Conservation (phyloP, 2,888 invertebrate species). For the Agelastica alni region DNA sequence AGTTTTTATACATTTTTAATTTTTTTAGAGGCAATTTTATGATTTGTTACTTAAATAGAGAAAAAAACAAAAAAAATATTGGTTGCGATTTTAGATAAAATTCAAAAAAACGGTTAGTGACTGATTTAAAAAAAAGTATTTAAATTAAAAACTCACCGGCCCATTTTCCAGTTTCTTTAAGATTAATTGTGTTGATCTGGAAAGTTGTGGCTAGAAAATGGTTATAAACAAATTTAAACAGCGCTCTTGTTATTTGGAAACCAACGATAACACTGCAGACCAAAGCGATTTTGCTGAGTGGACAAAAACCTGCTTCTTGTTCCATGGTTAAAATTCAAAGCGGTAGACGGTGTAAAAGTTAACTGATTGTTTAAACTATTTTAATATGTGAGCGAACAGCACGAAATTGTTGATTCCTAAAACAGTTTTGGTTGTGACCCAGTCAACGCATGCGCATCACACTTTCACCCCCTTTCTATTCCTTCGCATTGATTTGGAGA, state of each 20-base stretch:
- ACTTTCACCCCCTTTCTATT: slow-evolving; percentile 44
- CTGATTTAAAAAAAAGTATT: no score
- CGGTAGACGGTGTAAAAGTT: slow-evolving; percentile 4
- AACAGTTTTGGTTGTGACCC: slow-evolving; percentile 27
- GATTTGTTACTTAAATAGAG: no score
- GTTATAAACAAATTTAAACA: slow-evolving; percentile 54
- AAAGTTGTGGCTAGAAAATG: slow-evolving; percentile 62
- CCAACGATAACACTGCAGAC: slow-evolving; percentile 55
- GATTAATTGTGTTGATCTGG: slow-evolving; percentile 59
- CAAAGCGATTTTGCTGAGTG: slow-evolving; percentile 59
- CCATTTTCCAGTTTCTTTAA: slow-evolving; percentile 76
- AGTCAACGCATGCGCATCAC: slow-evolving; percentile 35
- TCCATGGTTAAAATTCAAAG: slow-evolving; percentile 21
- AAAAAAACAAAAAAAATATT: no score
- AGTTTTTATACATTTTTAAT: no score
- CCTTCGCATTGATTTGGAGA: slow-evolving; percentile 30
- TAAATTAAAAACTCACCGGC: slow-evolving; percentile 82
- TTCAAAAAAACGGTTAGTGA: no score
- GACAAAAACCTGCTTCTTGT: slow-evolving; percentile 37
- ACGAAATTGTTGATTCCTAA: slow-evolving; percentile 25
- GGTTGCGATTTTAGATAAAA: no score
- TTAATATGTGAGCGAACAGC: slow-evolving; percentile 18
- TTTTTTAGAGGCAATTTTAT: no score
- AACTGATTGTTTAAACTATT: slow-evolving; percentile 16
- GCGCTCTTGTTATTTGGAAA: slow-evolving; percentile 60